A percentile compares a stretch with the other conserved stretches of the same genome.
phyloP scores from a whole-genome alignment of 2,797 vertebrate genomes.

The Myoxocephalus aenaeus region DNA sequence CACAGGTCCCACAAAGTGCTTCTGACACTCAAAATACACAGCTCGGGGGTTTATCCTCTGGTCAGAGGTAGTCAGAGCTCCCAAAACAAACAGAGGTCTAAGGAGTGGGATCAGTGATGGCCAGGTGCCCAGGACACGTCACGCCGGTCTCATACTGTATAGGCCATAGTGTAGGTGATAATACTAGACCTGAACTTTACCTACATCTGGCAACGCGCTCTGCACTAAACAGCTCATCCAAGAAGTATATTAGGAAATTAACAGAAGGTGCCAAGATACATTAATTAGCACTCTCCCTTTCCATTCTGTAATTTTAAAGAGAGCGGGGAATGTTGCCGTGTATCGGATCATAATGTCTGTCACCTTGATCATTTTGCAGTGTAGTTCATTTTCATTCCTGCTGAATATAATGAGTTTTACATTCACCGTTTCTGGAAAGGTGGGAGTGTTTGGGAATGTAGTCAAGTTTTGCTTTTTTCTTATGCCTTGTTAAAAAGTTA shows the following conservation, averaged over 20 bases:
- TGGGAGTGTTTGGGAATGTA: conserved; percentile 68
- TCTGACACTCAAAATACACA: conserved; percentile 85
- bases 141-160: conserved; percentile 57
- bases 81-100: conserved; percentile 82
- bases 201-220: conserved; percentile 43
- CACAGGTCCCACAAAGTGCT: conserved; percentile 80
- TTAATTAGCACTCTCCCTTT: conserved; percentile 70
- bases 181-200: conserved; percentile 55
- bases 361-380: conserved; percentile 75
- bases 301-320: conserved; percentile 72
- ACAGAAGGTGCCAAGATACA: conserved; percentile 54
- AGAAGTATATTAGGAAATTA: conserved; percentile 52
- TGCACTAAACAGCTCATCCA: conserved; percentile 33
- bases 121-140: conserved; percentile 75
- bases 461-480: conserved; percentile 68
- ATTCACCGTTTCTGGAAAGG: conserved; percentile 73
- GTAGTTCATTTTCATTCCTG: conserved; percentile 76
- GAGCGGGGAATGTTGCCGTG: conserved; percentile 63
- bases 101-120: conserved; percentile 77
- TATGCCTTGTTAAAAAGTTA: conserved; percentile 68
- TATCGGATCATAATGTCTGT: conserved; percentile 76
- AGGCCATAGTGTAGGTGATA: conserved; percentile 65
- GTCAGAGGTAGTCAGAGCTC: conserved; percentile 79
- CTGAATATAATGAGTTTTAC: conserved; percentile 82
- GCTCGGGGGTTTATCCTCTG: conserved; percentile 74